Conservation (phyloP, 1,140 invertebrate species). For the Pseudomyrmex sp. region DNA sequence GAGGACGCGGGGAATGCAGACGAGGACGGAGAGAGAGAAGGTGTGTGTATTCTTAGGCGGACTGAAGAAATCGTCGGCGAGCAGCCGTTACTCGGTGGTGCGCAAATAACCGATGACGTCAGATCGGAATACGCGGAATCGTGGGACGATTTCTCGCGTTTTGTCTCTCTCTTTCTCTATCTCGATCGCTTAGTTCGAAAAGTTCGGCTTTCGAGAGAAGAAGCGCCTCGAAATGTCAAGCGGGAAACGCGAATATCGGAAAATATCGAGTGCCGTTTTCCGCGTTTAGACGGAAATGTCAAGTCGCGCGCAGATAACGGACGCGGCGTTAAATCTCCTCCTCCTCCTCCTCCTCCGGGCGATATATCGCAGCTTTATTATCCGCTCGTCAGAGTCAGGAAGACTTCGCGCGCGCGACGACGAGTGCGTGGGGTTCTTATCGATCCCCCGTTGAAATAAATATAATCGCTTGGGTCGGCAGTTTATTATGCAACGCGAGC, state of each 20-base stretch:
- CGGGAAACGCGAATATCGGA: too few species aligned
- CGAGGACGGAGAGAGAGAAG: neutral
- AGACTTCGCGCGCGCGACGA: neutral
- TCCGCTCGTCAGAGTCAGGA: slow-evolving; percentile 11
- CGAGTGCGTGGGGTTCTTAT: neutral
- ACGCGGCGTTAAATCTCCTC: neutral
- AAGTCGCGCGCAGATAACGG: too few species aligned
- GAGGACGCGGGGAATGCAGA: neutral
- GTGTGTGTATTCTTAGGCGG: slow-evolving; percentile 63
- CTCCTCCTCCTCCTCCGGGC: neutral
- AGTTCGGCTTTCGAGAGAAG: neutral
- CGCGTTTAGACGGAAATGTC: too few species aligned
- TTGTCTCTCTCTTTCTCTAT: neutral
- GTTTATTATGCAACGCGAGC: slow-evolving; percentile 11
- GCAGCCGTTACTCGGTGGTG: slow-evolving; percentile 41
- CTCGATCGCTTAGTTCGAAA: neutral
- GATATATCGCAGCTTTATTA: neutral
- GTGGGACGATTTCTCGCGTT: slow-evolving; percentile 25
- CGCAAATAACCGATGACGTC: slow-evolving; percentile 68
- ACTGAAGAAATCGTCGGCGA: slow-evolving; percentile 37
- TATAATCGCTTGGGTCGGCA: slow-evolving; percentile 16
- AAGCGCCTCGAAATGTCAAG: neutral
- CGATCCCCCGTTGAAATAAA: neutral
- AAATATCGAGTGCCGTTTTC: too few species aligned
- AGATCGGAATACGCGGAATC: slow-evolving; percentile 40